Percentiles rank a stretch among this genome's conserved stretches.
Conservation (phyloP, 2,113 vertebrate species). For the Sminthopsis crassicaudata region DNA sequence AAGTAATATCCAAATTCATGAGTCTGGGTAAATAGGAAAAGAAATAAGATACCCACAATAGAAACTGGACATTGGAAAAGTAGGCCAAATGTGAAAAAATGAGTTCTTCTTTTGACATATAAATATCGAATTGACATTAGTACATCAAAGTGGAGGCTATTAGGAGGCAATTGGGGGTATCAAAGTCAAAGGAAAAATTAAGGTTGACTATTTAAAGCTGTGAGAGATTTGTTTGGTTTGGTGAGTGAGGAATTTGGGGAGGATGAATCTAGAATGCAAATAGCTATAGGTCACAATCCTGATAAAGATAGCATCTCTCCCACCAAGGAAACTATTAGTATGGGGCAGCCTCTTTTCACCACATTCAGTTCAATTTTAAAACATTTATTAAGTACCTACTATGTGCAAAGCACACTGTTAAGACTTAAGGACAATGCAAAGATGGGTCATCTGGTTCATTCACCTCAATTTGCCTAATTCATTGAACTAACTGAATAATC, state of each 20-base stretch:
- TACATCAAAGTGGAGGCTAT: background rate
- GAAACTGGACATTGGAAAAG: background rate
- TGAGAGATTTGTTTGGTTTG: background rate
- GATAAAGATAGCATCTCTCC: background rate
- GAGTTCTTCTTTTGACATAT: background rate
- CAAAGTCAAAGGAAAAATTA: background rate
- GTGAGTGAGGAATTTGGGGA: background rate
- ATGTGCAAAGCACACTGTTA: background rate
- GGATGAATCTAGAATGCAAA: background rate
- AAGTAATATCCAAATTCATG: background rate
- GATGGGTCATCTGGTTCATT: background rate
- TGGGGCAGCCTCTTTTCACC: background rate
- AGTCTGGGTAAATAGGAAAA: background rate
- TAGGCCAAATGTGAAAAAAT: background rate
- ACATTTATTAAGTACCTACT: background rate
- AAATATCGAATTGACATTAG: background rate
- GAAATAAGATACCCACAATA: background rate
- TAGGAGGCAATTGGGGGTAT: background rate
- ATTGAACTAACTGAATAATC: background rate
- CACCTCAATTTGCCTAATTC: background rate
- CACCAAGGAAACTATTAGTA: background rate
- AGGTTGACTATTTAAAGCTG: background rate
- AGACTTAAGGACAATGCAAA: background rate
- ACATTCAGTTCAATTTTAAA: background rate
- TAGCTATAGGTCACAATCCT: background rate